Evolutionary conservation across 2,113 vertebrate species (phyloP).

Genomic region (Hydropotes inermis): DNA sequence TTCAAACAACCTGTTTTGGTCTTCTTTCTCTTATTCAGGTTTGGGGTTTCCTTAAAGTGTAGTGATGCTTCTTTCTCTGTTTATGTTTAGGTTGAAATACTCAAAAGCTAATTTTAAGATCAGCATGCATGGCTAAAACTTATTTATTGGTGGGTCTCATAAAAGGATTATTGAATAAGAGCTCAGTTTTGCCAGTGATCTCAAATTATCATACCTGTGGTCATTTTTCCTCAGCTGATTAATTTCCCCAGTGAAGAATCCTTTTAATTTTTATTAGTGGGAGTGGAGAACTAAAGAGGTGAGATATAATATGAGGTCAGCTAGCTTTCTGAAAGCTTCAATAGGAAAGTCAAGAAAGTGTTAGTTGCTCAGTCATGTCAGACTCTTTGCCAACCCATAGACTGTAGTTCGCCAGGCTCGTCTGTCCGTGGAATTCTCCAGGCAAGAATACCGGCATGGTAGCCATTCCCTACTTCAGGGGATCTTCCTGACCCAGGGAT

Average conservation of each 20-base stretch:
- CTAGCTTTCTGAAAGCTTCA: not conserved
- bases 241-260: not conserved
- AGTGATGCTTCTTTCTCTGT: not conserved
- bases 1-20: not conserved
- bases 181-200: not conserved
- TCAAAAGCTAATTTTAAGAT: not conserved
- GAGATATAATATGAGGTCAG: not conserved
- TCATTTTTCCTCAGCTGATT: not conserved
- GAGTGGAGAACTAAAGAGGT: not conserved
- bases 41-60: not conserved
- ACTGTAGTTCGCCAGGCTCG: not conserved
- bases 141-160: not conserved
- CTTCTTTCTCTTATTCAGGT: not conserved
- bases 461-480: not conserved
- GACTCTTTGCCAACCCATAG: not conserved
- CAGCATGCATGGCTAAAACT: not conserved
- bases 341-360: not conserved
- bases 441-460: not conserved
- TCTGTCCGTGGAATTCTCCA: not conserved
- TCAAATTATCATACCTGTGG: not conserved
- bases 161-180: not conserved
- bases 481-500: not conserved
- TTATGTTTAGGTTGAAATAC: not conserved
- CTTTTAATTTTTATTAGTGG: not conserved
- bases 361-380: not conserved